Conservation (phyloP, 2,797 vertebrate species). For the Austrolebias charrua region DNA sequence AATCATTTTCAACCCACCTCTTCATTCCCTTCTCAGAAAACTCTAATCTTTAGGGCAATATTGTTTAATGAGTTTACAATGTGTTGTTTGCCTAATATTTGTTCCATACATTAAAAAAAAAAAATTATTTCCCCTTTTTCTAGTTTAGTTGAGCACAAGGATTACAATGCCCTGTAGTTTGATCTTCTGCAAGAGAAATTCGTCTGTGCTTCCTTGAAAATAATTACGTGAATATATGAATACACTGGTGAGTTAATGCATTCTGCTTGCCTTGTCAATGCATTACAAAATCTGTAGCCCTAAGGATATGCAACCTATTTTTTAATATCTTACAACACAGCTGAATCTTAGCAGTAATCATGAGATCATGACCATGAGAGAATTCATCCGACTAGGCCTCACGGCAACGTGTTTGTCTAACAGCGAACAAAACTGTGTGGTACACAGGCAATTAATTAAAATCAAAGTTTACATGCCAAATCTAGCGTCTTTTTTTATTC, state of each 20-base stretch:
- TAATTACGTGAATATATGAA: constrained; percentile 20
- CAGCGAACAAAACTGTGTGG: background rate
- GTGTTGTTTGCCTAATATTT: too few relatives aligned
- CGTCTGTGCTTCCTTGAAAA: constrained; percentile 14
- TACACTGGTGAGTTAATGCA: constrained; percentile 4
- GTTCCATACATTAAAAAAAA: too few relatives aligned
- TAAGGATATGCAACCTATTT: background rate
- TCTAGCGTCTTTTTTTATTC: background rate
- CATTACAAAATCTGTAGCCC: constrained; percentile 6
- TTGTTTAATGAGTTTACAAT: too few relatives aligned
- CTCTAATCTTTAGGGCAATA: background rate
- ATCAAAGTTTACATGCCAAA: too few relatives aligned
- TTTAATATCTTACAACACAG: constrained; percentile 7
- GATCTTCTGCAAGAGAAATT: constrained; percentile 25
- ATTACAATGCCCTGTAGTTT: constrained; percentile 7
- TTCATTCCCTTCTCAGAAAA: background rate
- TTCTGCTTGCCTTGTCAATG: constrained; percentile 16
- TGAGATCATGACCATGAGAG: constrained; percentile 1
- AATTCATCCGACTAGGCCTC: constrained; percentile 3
- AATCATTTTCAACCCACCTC: constrained; percentile 3
- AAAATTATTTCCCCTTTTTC: constrained; percentile 19
- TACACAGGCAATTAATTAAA: background rate
- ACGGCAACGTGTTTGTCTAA: background rate
- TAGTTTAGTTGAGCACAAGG: constrained; percentile 4
- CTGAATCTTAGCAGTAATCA: constrained; percentile 6